Percentiles rank a stretch among this genome's conserved stretches.
phyloP scores from a whole-genome alignment of 2,797 vertebrate species.

The Lagorchestes hirsutus region DNA sequence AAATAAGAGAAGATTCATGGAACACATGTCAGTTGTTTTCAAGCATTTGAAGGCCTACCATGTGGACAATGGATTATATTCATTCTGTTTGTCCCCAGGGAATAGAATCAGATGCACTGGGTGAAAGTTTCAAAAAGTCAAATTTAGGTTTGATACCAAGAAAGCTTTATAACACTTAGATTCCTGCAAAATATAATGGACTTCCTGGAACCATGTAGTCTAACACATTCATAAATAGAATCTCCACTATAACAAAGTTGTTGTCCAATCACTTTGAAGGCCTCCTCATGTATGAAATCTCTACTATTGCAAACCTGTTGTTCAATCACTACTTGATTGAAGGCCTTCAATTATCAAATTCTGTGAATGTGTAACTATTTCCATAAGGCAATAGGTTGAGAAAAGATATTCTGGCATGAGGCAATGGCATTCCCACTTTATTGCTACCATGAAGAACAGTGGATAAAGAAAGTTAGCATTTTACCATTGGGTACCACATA shows the following conservation, averaged over 20 bases:
- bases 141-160: not conserved
- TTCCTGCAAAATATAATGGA: not conserved
- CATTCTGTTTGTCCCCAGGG: not conserved
- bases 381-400: not conserved
- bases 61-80: not conserved
- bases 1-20: not conserved
- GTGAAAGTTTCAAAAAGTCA: not conserved
- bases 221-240: not conserved
- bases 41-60: not conserved
- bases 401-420: not conserved
- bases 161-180: not conserved
- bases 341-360: not conserved
- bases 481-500: not conserved
- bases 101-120: not conserved
- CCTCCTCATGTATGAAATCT: too few species aligned
- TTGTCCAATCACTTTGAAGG: too few species aligned
- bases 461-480: not conserved
- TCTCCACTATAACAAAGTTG: too few species aligned
- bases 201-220: not conserved
- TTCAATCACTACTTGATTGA: too few species aligned
- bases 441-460: not conserved
- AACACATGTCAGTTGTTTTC: not conserved
- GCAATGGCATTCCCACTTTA: not conserved
- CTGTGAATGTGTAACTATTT: not conserved
- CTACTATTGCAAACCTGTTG: too few species aligned